Conservation (phyloP, 1,140 invertebrate species). For the Tribolium castaneum region DNA sequence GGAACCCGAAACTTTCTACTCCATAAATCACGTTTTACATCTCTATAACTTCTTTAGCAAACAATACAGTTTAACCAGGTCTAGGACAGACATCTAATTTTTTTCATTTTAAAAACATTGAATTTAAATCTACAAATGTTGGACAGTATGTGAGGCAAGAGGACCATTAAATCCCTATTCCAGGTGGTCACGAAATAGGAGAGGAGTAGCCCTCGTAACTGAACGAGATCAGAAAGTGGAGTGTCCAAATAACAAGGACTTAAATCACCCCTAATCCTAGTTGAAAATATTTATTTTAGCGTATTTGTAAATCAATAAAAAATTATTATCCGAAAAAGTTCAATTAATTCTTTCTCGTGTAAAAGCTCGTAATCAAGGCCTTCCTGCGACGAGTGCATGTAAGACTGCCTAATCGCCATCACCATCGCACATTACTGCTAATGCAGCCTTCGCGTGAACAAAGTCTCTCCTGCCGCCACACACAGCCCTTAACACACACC, state of each 20-base stretch:
- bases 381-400: slow-evolving; percentile 43
- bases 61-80: not conserved
- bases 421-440: slow-evolving; percentile 56
- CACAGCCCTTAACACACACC: slow-evolving; percentile 25
- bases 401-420: slow-evolving; percentile 53
- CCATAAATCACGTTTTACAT: not conserved
- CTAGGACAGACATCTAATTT: not conserved
- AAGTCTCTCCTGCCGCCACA: slow-evolving; percentile 45
- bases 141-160: not conserved
- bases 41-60: not conserved
- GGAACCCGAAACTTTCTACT: not conserved
- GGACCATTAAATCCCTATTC: no score
- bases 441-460: slow-evolving; percentile 54
- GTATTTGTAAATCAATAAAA: no score
- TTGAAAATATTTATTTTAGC: not conserved
- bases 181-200: no score
- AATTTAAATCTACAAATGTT: no score
- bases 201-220: no score
- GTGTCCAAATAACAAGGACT: no score
- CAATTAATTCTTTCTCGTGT: slow-evolving; percentile 27
- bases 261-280: no score
- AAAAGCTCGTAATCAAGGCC: slow-evolving; percentile 49
- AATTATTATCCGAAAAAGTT: not conserved
- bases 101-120: no score
- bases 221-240: no score